Base-by-base conservation (phyloP, 2,888 invertebrate species). In the Lasioglossum zephyrum region DNA sequence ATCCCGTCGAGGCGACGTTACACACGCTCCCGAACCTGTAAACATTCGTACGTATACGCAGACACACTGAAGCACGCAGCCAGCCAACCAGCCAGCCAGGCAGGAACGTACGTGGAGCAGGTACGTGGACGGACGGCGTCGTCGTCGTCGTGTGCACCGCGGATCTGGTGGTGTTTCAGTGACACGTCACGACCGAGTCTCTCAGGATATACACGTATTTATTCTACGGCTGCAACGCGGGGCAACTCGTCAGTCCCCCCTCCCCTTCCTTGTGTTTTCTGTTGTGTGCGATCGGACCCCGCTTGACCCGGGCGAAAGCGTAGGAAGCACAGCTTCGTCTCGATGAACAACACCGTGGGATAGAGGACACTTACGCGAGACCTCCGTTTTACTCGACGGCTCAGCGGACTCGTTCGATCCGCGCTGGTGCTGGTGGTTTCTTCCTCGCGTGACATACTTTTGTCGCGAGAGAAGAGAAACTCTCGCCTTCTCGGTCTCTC, bases 391-490 rank as follows among this genome's bases (percentile, higher is more conserved):
- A 53, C 26, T 26, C 53, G 41, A 75, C 81, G 73, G 77, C 70
- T 57, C 53, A 44, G 73, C 73, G 70, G 77, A 80, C 73, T 80
- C 75, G 79, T 82, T 86, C 86, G 86, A 87, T 86, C 77, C 69
- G 69, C 22, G 86, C 73, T 57, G 53, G 63, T 77, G 80, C 74
- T 78, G 82, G 83, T 84, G 84, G 82, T 80, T 81, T 77, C 80
- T 86, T 84, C 78, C 87, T 88, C 85, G 81, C 85, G 90, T 90
- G 90, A 90, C 90, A 90, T 82, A 90, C 87, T 90, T 90, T 90
- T 84, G 80, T 81, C 87, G 84, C 44, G 81, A 82, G 88, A 85
- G 88, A 83, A 74, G 73, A 81, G 77, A 83, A 79, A 85, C 88
- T 87, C 85, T 84, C 60, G 39, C 70, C 70, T 31, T 57, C 57